A percentile compares a stretch with the other conserved stretches of the same genome.
Evolutionary conservation across 2,113 vertebrate species (phyloP).

Genomic region (Semicossyphus pulcher): DNA sequence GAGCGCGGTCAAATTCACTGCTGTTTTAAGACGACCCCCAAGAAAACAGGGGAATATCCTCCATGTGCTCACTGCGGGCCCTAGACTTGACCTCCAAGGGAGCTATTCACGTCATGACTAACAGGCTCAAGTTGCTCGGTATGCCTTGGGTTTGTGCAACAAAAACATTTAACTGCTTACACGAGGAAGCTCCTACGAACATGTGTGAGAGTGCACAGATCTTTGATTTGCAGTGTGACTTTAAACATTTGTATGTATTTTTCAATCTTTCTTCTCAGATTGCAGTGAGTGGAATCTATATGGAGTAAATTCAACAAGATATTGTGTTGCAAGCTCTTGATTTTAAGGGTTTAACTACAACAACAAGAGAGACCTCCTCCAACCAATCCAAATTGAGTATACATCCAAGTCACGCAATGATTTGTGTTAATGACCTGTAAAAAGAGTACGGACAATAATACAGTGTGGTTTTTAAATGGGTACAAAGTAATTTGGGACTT

Average conservation of each 20-base stretch:
- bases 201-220: background rate
- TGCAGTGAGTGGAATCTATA: no score
- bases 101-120: conserved; percentile 43
- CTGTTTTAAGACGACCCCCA: conserved; percentile 55
- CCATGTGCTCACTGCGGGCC: conserved; percentile 37
- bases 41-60: conserved; percentile 55
- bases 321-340: background rate
- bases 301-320: background rate
- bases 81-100: conserved; percentile 62
- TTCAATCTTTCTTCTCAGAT: background rate
- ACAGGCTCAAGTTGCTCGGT: conserved; percentile 37
- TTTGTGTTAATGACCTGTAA: background rate
- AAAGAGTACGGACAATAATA: conserved; percentile 6
- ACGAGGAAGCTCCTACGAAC: background rate
- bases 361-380: background rate
- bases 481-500: conserved; percentile 10
- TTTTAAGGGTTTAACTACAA: background rate
- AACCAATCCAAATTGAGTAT: background rate
- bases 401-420: background rate
- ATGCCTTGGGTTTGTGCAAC: conserved; percentile 15
- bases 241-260: background rate
- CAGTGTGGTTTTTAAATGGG: background rate
- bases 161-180: conserved; percentile 30
- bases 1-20: conserved; percentile 55
- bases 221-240: background rate